phyloP scores from a whole-genome alignment of 2,113 vertebrate genomes.

The Micromys minutus region DNA sequence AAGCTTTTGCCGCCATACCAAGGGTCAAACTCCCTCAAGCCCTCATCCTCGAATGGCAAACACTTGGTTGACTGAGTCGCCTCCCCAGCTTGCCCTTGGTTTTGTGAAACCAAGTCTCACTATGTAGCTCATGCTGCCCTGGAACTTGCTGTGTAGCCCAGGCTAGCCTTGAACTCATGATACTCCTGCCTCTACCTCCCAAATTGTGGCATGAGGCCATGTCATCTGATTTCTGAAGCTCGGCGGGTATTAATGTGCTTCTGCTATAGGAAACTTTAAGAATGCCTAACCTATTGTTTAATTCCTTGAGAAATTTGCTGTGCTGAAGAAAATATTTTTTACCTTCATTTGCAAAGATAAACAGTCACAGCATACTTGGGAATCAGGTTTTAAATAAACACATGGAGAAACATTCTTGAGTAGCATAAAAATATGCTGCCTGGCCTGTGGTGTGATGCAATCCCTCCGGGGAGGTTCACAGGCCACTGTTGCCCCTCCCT shows the following conservation, averaged over 20 bases:
- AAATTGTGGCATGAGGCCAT: too few relatives aligned
- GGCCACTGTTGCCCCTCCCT: neutral
- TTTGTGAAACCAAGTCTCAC: neutral
- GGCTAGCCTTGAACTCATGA: neutral
- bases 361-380: neutral
- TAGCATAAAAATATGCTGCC: neutral
- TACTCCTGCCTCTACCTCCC: neutral
- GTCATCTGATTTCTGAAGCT: neutral
- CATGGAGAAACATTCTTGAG: neutral
- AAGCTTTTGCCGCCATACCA: too few relatives aligned
- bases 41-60: neutral
- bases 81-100: neutral
- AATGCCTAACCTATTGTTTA: neutral
- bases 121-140: neutral
- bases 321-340: conserved; percentile 20
- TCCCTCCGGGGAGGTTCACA: neutral
- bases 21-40: neutral
- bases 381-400: conserved; percentile 38
- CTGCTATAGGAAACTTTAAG: conserved; percentile 10
- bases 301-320: neutral
- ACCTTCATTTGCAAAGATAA: conserved; percentile 37
- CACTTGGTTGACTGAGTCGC: too few relatives aligned
- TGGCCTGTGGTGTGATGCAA: neutral
- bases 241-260: neutral
- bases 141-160: neutral